phyloP scores from a whole-genome alignment of 2,888 invertebrate species.

The Sphecodes monilicornis region DNA sequence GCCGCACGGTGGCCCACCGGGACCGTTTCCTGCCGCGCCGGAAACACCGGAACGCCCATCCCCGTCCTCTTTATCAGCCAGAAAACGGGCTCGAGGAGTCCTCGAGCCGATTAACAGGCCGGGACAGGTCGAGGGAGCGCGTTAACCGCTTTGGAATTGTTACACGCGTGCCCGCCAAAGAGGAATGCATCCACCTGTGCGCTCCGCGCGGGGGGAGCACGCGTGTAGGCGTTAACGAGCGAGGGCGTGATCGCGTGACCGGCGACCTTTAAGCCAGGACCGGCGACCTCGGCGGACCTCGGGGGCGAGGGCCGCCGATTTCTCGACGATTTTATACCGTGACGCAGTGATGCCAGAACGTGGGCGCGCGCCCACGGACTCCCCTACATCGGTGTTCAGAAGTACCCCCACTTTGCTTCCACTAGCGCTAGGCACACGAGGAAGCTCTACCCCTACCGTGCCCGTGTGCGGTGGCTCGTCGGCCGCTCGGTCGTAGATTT shows the following conservation, averaged over 20 bases:
- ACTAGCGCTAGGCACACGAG: too few species aligned
- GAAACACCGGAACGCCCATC: slow-evolving; percentile 55
- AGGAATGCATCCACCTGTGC: slow-evolving; percentile 52
- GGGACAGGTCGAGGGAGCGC: slow-evolving; percentile 31
- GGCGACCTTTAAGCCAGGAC: slow-evolving; percentile 44
- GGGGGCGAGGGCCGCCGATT: background rate
- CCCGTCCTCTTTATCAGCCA: slow-evolving; percentile 54
- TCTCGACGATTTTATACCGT: slow-evolving; percentile 12
- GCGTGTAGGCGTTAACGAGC: slow-evolving; percentile 63
- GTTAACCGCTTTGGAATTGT: slow-evolving; percentile 56
- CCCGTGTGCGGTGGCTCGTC: too few species aligned
- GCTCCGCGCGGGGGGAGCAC: slow-evolving; percentile 2
- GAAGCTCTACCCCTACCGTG: too few species aligned
- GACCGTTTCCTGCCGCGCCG: slow-evolving; percentile 49
- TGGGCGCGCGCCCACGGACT: too few species aligned
- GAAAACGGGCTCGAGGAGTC: slow-evolving; percentile 46
- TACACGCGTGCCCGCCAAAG: slow-evolving; percentile 45
- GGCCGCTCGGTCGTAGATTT: too few species aligned
- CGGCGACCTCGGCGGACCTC: background rate
- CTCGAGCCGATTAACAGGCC: slow-evolving; percentile 60
- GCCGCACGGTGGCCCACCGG: slow-evolving; percentile 20
- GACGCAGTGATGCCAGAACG: too few species aligned
- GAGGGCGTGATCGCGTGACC: slow-evolving; percentile 68
- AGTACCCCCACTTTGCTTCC: too few species aligned
- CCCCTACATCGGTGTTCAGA: too few species aligned